A percentile compares a stretch with the other conserved stretches of the same genome.
Evolutionary conservation across 2,797 vertebrate genomes (phyloP).

Genomic region (Microctenopoma stevenorrisi): DNA sequence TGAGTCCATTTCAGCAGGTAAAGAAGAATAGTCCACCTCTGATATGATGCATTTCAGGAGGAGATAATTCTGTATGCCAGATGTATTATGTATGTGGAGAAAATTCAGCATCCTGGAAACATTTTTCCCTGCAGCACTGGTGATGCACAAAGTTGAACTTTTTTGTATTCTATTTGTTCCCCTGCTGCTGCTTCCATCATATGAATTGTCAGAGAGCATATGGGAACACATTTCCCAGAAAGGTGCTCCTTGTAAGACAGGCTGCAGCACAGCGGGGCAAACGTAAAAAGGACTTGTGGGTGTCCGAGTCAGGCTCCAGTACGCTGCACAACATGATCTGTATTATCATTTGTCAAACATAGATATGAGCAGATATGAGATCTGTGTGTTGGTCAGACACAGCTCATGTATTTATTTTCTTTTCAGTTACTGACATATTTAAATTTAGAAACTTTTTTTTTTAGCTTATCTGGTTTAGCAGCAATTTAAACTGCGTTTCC

Average conservation of each 20-base stretch:
- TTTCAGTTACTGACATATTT: neutral
- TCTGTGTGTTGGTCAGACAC: neutral
- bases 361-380: constrained; percentile 1
- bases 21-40: neutral
- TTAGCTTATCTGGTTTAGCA: constrained; percentile 1
- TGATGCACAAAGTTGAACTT: constrained; percentile 8
- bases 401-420: constrained; percentile 3
- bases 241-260: constrained; percentile 22
- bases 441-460: constrained; percentile 4
- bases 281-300: constrained; percentile 41
- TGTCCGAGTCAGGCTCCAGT: constrained; percentile 6
- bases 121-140: neutral
- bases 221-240: constrained; percentile 28
- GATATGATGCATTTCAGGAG: neutral
- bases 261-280: constrained; percentile 11
- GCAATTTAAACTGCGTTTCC: constrained; percentile 7
- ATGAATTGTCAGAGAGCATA: constrained; percentile 37
- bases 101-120: constrained; percentile 9
- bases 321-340: constrained; percentile 6
- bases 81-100: neutral
- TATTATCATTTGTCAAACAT: constrained; percentile 29
- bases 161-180: neutral
- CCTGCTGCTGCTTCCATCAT: constrained; percentile 31
- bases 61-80: neutral
- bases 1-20: neutral